Percentiles rank a stretch among this genome's conserved stretches.
phyloP scores from a whole-genome alignment of 2,797 vertebrate species.

The Epinephelus malabaricus region DNA sequence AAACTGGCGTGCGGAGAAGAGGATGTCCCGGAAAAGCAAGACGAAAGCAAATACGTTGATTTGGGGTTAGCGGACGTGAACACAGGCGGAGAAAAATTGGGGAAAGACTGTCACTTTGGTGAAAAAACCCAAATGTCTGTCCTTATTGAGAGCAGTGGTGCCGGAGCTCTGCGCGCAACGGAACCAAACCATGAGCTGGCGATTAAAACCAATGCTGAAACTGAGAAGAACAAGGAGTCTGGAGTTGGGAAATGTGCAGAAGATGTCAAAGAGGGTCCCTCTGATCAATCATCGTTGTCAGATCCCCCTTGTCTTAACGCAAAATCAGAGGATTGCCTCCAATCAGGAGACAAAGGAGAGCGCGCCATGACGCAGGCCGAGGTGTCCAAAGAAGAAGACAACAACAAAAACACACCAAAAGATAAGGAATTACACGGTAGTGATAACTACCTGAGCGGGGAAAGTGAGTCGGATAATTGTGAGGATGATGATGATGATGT shows the following conservation, averaged over 20 bases:
- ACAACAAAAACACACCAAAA: slow-evolving; percentile 67
- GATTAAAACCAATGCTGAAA: slow-evolving; percentile 2
- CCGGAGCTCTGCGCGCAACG: slow-evolving; percentile 30
- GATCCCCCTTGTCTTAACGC: slow-evolving; percentile 30
- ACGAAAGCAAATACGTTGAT: slow-evolving; percentile 79
- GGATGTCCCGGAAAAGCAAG: slow-evolving; percentile 40
- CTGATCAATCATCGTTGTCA: slow-evolving; percentile 32
- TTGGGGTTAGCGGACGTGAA: slow-evolving; percentile 65
- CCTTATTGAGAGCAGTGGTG: slow-evolving; percentile 31
- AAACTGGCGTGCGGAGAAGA: slow-evolving; percentile 26
- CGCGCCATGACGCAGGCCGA: slow-evolving; percentile 47
- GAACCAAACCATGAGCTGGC: slow-evolving; percentile 40
- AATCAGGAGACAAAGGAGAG: slow-evolving; percentile 58
- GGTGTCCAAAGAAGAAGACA: slow-evolving; percentile 39
- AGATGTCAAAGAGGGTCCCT: not conserved
- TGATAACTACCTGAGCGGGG: slow-evolving; percentile 56
- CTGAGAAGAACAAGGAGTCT: not conserved
- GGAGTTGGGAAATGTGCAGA: slow-evolving; percentile 22
- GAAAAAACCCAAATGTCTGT: slow-evolving; percentile 57
- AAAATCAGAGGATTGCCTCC: slow-evolving; percentile 44
- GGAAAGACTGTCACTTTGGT: slow-evolving; percentile 54
- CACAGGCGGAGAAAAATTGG: slow-evolving; percentile 23
- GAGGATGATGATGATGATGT: slow-evolving; percentile 62
- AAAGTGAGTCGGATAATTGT: slow-evolving; percentile 65
- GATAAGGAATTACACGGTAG: slow-evolving; percentile 69